Percentiles rank a stretch among this genome's conserved stretches.
These are phyloP conservation scores for Willisornis vidua DNA, from an alignment of 2,113 vertebrate genomes.

Conservation along the genomic window DNA sequence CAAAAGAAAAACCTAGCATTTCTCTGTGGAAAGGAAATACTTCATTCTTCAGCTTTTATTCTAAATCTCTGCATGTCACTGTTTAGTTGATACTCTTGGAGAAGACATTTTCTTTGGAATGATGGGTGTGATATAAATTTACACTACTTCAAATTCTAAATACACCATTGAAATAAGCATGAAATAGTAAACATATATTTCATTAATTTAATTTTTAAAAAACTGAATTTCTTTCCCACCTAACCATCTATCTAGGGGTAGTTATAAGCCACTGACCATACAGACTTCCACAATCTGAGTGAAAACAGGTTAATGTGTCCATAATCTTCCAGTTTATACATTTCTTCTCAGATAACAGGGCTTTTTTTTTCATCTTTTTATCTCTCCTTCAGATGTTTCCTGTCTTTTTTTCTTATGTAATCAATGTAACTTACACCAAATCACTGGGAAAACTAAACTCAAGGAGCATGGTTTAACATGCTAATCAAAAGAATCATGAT, in stretches of 20 bases:
- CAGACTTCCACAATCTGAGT: not conserved
- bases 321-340: not conserved
- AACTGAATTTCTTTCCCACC: not conserved
- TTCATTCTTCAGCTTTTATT: not conserved
- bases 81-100: not conserved
- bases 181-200: not conserved
- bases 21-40: not conserved
- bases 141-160: not conserved
- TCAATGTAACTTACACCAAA: not conserved
- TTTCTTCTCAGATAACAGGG: not conserved
- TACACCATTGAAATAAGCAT: not conserved
- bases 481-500: not conserved
- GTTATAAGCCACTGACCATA: not conserved
- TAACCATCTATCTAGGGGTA: not conserved
- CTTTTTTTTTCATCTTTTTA: not conserved
- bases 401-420: not conserved
- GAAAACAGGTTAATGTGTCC: not conserved
- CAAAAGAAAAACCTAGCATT: conserved; percentile 23
- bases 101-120: not conserved
- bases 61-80: not conserved
- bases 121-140: not conserved
- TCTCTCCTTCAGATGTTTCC: not conserved
- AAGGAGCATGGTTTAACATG: not conserved
- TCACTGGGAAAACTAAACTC: not conserved
- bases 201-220: not conserved